A percentile compares a stretch with the other conserved stretches of the same genome.
phyloP scores from a whole-genome alignment of 1,140 invertebrate species.

The Pomacea maculata region DNA sequence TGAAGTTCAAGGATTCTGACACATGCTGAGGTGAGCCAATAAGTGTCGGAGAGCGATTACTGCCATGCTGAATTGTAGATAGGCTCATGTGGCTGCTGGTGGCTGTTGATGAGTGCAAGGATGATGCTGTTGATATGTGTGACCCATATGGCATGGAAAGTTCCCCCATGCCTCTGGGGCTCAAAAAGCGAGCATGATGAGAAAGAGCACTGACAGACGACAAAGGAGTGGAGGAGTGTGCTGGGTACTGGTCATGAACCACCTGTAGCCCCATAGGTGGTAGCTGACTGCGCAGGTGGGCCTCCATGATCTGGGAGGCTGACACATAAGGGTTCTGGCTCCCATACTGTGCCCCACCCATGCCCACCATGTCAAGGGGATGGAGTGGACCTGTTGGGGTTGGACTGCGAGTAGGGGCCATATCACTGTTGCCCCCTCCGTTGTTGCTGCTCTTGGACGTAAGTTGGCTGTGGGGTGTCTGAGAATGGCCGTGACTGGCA shows the following conservation, averaged over 20 bases:
- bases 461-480: too few relatives aligned
- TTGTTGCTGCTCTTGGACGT: too few relatives aligned
- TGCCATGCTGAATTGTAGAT: slow-evolving; percentile 18
- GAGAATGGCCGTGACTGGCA: too few relatives aligned
- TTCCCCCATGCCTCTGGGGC: slow-evolving; percentile 16
- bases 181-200: slow-evolving; percentile 24
- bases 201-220: slow-evolving; percentile 23
- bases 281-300: too few relatives aligned
- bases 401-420: slow-evolving; percentile 5
- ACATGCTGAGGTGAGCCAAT: slow-evolving; percentile 13
- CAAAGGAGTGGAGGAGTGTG: slow-evolving; percentile 7
- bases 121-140: slow-evolving; percentile 18
- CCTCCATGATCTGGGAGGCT: too few relatives aligned
- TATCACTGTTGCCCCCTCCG: neutral
- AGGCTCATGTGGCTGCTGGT: slow-evolving; percentile 28
- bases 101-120: slow-evolving; percentile 11
- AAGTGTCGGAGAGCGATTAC: slow-evolving; percentile 16
- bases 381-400: slow-evolving; percentile 8
- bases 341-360: too few relatives aligned
- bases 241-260: slow-evolving; percentile 29
- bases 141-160: slow-evolving; percentile 19
- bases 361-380: too few relatives aligned
- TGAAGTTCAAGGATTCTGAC: slow-evolving; percentile 20
- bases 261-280: slow-evolving; percentile 1
- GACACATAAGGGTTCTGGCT: too few relatives aligned